Evolutionary conservation across 1,140 invertebrate species (phyloP).

Genomic region (Macrocentrus cingulum): DNA sequence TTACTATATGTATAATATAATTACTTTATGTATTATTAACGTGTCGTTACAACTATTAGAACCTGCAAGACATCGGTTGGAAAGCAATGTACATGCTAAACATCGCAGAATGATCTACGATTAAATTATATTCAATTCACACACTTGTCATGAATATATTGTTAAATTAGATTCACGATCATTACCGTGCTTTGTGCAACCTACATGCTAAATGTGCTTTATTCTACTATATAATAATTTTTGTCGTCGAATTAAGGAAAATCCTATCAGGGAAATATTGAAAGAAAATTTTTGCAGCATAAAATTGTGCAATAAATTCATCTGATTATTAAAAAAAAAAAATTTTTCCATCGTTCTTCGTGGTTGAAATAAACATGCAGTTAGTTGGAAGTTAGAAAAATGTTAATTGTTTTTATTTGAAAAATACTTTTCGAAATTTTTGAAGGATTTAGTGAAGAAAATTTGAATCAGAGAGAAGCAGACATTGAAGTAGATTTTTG

Average conservation of each 20-base stretch:
- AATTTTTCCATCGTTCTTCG: no score
- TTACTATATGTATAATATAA: not conserved
- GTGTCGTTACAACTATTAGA: constrained; percentile 20
- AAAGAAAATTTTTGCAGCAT: no score
- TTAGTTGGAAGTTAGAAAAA: no score
- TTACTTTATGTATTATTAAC: constrained; percentile 9
- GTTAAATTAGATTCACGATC: constrained; percentile 4
- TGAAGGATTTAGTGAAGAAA: no score
- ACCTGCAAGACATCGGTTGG: constrained; percentile 36
- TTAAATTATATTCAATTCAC: constrained; percentile 11
- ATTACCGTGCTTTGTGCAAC: constrained; percentile 19
- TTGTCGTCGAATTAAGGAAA: not conserved
- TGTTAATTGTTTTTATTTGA: no score
- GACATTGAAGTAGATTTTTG: no score
- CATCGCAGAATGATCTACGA: constrained; percentile 28
- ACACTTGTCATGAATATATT: constrained; percentile 10
- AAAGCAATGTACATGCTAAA: constrained; percentile 40
- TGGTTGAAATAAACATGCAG: no score
- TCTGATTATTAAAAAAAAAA: no score
- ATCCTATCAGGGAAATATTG: no score
- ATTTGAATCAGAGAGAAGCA: no score
- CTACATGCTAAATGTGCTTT: constrained; percentile 14
- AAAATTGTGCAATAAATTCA: no score
- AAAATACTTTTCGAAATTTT: no score
- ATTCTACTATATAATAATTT: not conserved